Conservation (phyloP, 2,888 invertebrate genomes). For the Sesia bembeciformis region DNA sequence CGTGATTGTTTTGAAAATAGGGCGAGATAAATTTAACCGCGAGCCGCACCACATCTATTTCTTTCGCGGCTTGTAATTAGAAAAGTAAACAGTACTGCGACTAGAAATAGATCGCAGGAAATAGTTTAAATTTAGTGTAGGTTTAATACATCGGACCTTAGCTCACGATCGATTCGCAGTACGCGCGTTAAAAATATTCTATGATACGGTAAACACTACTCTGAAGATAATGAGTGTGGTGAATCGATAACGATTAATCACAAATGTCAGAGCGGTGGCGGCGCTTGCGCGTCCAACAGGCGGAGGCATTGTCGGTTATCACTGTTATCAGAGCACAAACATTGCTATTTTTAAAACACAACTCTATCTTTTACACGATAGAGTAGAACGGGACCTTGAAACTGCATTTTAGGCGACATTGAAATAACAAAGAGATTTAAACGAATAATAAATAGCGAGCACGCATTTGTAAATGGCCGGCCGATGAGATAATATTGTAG, state of each 20-base stretch:
- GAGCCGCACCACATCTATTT: slow-evolving; percentile 52
- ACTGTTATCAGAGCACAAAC: slow-evolving; percentile 35
- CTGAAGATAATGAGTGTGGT: slow-evolving; percentile 11
- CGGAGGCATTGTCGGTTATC: slow-evolving; percentile 7
- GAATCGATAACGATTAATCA: slow-evolving; percentile 18
- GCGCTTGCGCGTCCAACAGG: slow-evolving; percentile 3
- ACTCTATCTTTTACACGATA: slow-evolving; percentile 29
- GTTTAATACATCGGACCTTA: slow-evolving; percentile 5
- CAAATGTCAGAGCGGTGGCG: slow-evolving; percentile 8
- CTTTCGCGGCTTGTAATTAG: slow-evolving; percentile 46
- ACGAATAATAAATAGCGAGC: slow-evolving; percentile 35
- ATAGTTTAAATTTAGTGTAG: not conserved
- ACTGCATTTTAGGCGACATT: slow-evolving; percentile 47
- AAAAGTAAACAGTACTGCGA: slow-evolving; percentile 48
- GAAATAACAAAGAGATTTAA: slow-evolving; percentile 44
- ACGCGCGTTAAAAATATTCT: slow-evolving; percentile 3
- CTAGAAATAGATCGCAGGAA: slow-evolving; percentile 35
- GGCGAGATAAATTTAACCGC: slow-evolving; percentile 54
- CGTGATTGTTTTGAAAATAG: slow-evolving; percentile 53
- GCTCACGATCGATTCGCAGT: not conserved
- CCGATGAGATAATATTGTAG: not conserved
- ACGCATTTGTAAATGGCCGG: slow-evolving; percentile 2
- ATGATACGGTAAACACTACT: not conserved
- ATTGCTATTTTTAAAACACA: slow-evolving; percentile 32
- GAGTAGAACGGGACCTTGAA: slow-evolving; percentile 39